phyloP scores from a whole-genome alignment of 2,797 vertebrate genomes.

The Hydrophis major region DNA sequence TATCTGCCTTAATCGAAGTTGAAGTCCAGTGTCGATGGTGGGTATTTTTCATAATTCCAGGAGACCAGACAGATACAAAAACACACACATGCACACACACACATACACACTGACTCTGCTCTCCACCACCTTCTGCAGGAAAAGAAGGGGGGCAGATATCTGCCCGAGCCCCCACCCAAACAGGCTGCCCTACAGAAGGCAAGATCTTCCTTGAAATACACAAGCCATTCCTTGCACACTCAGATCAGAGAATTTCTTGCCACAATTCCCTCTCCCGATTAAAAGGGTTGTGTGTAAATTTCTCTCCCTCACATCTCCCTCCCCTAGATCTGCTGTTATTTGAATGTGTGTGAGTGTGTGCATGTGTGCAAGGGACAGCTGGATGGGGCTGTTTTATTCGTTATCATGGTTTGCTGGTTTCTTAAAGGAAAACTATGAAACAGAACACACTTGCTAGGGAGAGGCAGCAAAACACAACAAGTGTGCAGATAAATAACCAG shows the following conservation, averaged over 20 bases:
- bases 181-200: neutral
- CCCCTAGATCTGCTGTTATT: neutral
- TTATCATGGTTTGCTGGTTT: neutral
- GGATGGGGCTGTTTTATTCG: neutral
- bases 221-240: neutral
- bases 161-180: constrained; percentile 35
- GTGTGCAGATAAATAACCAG: neutral
- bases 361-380: neutral
- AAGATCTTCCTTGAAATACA: neutral
- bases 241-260: neutral
- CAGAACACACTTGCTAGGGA: fast-evolving
- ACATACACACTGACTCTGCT: constrained; percentile 29
- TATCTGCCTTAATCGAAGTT: constrained; percentile 99
- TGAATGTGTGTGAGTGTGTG: neutral
- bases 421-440: too few relatives aligned
- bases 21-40: constrained; percentile 97
- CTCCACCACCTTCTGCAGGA: constrained; percentile 53
- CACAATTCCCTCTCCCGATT: neutral
- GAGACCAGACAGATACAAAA: constrained; percentile 77
- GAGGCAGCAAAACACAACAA: neutral
- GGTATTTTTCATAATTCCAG: constrained; percentile 99
- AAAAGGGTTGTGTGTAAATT: neutral
- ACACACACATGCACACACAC: constrained; percentile 43
- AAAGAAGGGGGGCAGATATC: constrained; percentile 31
- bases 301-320: neutral